A percentile compares a stretch with the other conserved stretches of the same genome.
Conservation (phyloP, 2,113 vertebrate genomes). For the Danionella cerebrum region DNA sequence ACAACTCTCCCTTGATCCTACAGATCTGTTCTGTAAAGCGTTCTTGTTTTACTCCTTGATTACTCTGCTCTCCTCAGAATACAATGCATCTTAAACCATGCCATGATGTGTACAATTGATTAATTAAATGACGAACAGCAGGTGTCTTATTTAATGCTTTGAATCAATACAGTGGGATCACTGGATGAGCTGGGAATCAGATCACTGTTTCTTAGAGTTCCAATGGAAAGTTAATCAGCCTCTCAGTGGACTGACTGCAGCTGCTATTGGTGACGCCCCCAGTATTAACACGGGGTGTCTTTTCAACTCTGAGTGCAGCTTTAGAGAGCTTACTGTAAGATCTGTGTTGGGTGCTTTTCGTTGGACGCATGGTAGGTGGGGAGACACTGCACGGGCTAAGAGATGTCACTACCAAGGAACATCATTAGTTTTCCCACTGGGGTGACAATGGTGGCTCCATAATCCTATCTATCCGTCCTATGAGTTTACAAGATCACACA, state of each 20-base stretch:
- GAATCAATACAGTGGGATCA: conserved; percentile 32
- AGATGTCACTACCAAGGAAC: conserved; percentile 32
- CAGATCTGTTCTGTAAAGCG: conserved; percentile 16
- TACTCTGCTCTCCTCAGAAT: conserved; percentile 17
- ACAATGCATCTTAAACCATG: conserved; percentile 26
- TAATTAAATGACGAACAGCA: conserved; percentile 43
- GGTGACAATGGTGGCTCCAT: conserved; percentile 27
- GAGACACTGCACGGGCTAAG: conserved; percentile 22
- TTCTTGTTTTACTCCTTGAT: conserved; percentile 34
- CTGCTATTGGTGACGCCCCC: conserved; percentile 29
- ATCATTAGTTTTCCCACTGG: conserved; percentile 41
- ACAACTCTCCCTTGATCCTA: conserved; percentile 12
- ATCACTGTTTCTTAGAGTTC: conserved; percentile 23
- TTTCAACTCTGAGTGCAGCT: conserved; percentile 40
- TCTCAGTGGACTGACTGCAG: conserved; percentile 28
- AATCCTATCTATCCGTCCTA: conserved; percentile 40
- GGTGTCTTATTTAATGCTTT: conserved; percentile 37
- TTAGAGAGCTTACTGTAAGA: conserved; percentile 42
- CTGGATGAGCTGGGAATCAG: conserved; percentile 21
- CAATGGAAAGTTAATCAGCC: conserved; percentile 36
- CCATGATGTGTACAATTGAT: conserved; percentile 29
- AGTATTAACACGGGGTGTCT: conserved; percentile 33
- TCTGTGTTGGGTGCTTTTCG: conserved; percentile 23
- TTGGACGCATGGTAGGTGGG: conserved; percentile 22
- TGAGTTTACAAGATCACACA: conserved; percentile 40